Base-by-base conservation (phyloP, 2,888 invertebrate species). In the Coleophora flavipennella region DNA sequence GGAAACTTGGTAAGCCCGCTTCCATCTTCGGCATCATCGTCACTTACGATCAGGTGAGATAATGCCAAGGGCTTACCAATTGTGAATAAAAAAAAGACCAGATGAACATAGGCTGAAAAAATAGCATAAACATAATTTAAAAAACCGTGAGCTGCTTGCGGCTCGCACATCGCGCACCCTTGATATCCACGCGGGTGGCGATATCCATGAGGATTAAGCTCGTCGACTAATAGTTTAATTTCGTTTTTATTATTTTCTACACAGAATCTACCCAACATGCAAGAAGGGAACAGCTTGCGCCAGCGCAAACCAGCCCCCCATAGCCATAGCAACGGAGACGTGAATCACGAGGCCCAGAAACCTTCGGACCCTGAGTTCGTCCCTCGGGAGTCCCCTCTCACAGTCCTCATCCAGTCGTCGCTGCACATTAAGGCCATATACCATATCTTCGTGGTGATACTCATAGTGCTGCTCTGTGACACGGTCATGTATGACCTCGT, bases 361-460 rank as follows among this genome's bases (percentile, higher is more conserved):
- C 53, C 54, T 10, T 42, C 51, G 13, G 49, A 42, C n/a, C 51
- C 62, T 14, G 77, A 77, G 42, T 96, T 94, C 62, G 62, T 86
- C n/a, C 65, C 85, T 7, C 85, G 95, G 46, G 91, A 92, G 62
- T 95, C 95, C 0, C 83, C 92, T n/a, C 79, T 96, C 40, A 95
- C 93, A 0, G 92, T 92, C 44, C 85, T 96, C 13, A 87, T 93
- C 52, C 88, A 91, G 60, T 88, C 91, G 36, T 79, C 79, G 0
- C 87, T 89, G 38, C 95, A 96, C 71, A 91, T 96, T 55, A 87
- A 89, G 55, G 92, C 94, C 2, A 90, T 96, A 50, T 94, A 95
- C 67, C 92, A 96, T 65, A 91, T 96, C 49, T 95, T 95, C 71
- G 86, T 92, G 35, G 92, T 91, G 12, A 90, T 92, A 49, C 79